Evolutionary conservation across 2,113 vertebrate genomes (phyloP).

Genomic region (Heloderma charlesbogerti): DNA sequence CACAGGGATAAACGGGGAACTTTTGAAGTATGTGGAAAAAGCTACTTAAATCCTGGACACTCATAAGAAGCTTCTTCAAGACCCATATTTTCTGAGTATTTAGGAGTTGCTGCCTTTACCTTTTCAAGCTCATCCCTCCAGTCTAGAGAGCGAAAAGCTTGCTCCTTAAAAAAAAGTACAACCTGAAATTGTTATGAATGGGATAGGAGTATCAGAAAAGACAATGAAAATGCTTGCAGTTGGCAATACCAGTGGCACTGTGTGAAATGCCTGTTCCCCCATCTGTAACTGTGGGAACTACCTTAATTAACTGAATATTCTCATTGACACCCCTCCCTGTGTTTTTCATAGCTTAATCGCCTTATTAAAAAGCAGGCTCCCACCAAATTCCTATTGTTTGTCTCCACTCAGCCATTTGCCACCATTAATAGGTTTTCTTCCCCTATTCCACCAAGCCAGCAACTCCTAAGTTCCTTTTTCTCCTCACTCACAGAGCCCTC

Average conservation of each 20-base stretch:
- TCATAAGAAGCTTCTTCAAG: neutral
- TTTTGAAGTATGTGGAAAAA: neutral
- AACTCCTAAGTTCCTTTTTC: neutral
- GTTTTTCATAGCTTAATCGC: neutral
- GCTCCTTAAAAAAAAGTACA: neutral
- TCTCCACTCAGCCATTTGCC: neutral
- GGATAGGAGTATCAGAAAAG: neutral
- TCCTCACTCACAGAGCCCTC: neutral
- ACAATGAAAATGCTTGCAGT: neutral
- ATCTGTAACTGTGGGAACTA: neutral
- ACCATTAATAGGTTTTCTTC: neutral
- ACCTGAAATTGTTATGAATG: neutral
- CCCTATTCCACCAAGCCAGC: neutral
- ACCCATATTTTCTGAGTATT: neutral
- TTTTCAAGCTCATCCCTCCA: neutral
- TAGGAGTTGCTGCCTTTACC: neutral
- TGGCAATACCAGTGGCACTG: neutral
- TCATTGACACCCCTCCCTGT: neutral
- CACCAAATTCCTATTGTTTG: neutral
- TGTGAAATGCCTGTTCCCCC: neutral
- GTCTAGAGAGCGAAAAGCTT: neutral
- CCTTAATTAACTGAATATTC: neutral
- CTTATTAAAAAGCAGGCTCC: neutral
- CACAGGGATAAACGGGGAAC: neutral
- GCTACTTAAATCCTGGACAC: neutral